Conservation (phyloP, 2,888 invertebrate species). For the Patella depressa region DNA sequence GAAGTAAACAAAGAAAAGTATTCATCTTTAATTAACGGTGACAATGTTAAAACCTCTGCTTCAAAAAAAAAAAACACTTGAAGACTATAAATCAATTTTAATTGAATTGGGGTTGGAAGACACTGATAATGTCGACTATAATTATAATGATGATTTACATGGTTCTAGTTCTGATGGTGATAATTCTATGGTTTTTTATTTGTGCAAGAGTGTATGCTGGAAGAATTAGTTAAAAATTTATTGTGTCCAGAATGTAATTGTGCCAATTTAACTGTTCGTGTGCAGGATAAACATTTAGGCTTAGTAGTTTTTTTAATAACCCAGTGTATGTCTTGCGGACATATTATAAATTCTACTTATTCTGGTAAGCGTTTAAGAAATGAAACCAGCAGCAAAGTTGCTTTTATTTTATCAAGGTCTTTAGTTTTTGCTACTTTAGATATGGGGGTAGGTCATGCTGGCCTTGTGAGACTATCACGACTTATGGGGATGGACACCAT, state of each 20-base stretch:
- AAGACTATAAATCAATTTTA: too few species aligned
- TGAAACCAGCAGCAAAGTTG: not conserved
- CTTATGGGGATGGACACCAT: not conserved
- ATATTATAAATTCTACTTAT: not conserved
- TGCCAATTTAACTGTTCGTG: not conserved
- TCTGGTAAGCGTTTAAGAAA: not conserved
- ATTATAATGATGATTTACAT: not conserved
- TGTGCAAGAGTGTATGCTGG: not conserved
- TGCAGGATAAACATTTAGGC: not conserved
- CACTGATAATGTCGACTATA: too few species aligned
- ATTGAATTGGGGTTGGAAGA: too few species aligned
- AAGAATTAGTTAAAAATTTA: not conserved
- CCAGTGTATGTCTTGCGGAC: too few species aligned
- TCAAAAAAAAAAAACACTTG: too few species aligned
- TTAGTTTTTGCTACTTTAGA: not conserved
- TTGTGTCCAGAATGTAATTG: not conserved
- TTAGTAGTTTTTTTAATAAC: too few species aligned
- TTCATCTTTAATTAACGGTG: too few species aligned
- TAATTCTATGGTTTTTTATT: not conserved
- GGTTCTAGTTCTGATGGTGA: not conserved
- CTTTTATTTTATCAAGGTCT: not conserved
- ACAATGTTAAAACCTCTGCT: too few species aligned
- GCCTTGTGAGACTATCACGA: not conserved
- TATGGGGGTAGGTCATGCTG: constrained; percentile 1
- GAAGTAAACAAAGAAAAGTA: too few species aligned